Evolutionary conservation across 2,797 vertebrate genomes (phyloP), one percentile per base, ranked within the genome.

Genomic region (Pyrocephalus nanus): DNA sequence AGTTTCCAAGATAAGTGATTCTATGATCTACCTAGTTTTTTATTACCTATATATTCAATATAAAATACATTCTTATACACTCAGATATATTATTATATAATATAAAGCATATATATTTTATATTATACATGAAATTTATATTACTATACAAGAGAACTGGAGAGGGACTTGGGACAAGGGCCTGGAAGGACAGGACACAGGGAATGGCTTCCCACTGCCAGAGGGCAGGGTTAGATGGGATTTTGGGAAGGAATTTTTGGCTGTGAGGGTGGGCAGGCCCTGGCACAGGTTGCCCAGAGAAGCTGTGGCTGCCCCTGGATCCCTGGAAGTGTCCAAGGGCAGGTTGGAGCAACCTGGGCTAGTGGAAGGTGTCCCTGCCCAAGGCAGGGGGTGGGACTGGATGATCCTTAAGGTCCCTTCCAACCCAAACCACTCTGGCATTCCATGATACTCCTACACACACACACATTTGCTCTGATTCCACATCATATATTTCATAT

Each of bases 321-420:
- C 22, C 36, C 36, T 71, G 50, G 58, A 0, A 55, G 9, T 30
- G 30, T 1, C 57, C 50, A 26, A 42, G 57, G 42, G 12, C 9
- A 13, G 14, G 42, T 0, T 64, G 74, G 32, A 67, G 27, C 45
- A 60, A 0, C 14, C 45, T 58, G 71, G 45, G 8, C 0, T 1
- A 11, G 50, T 29, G n/a, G 22, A 4, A 80, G 3, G 8, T 32
- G 23, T 51, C 75, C 25, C 19, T 72, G 32, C 36, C 32, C 32
- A 7, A 3, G 42, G 34, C 14, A 55, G 4, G 45, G 23, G 5
- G 6, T 86, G 30, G 12, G 4, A 72, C 0, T 1, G 18, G 27
- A 3, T 9, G 9, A 11, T 21, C 40, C 61, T 78, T 5, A 27
- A 71, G 8, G 3, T 32, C 30, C 14, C 27, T 57, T 27, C 51